Conservation (phyloP, 2,113 vertebrate species). For the Campylomormyrus numenius region DNA sequence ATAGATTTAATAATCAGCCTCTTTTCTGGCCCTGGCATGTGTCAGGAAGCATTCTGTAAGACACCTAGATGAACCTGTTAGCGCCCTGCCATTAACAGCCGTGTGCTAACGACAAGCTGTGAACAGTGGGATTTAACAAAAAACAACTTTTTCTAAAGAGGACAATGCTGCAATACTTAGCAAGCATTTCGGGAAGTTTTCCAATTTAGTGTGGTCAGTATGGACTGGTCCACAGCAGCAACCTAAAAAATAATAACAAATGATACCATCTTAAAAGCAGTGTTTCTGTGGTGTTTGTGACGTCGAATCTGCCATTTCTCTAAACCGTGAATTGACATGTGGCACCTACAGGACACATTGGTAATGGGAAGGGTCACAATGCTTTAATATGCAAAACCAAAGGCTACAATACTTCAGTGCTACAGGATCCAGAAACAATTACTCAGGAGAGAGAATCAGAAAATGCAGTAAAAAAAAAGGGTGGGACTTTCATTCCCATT, state of each 20-base stretch:
- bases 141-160: not conserved
- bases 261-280: not conserved
- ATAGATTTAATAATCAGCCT: not conserved
- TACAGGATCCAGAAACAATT: not conserved
- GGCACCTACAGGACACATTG: not conserved
- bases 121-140: not conserved
- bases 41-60: not conserved
- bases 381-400: not conserved
- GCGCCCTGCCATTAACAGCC: not conserved
- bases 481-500: not conserved
- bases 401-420: not conserved
- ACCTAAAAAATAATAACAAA: not conserved
- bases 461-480: not conserved
- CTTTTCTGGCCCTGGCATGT: not conserved
- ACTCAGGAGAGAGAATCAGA: not conserved
- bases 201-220: not conserved
- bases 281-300: not conserved
- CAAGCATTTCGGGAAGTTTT: not conserved
- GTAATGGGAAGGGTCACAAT: not conserved
- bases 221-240: not conserved
- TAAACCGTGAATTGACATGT: not conserved
- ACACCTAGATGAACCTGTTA: not conserved
- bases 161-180: not conserved
- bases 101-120: not conserved
- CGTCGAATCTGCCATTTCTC: not conserved